Base-by-base conservation (phyloP, 2,888 invertebrate genomes). In the Drosophila engyochracea region DNA sequence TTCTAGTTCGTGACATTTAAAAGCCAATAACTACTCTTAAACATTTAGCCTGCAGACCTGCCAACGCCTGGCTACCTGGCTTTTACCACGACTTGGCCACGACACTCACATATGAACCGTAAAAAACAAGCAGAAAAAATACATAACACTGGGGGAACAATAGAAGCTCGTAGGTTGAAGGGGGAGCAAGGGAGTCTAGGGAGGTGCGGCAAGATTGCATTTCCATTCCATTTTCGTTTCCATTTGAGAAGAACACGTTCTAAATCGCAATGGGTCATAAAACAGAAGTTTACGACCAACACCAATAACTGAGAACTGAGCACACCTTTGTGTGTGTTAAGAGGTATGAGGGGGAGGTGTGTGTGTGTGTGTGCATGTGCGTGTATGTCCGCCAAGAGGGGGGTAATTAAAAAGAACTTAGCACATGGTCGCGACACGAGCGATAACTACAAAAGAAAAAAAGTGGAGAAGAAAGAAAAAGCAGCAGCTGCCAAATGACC, bases 391-490 rank as follows among this genome's bases (percentile, higher is more conserved):
- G 47, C 47, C 16, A 3, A 30, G 25, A 25, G 28, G 22, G 22
- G 19, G 70, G 79, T 79, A 90, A 85, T 85, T 85, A 85, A 85
- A 88, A 90, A 78, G 74, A 85, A 88, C 85, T 85, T 85, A 90
- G 72, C 85, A 90, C 88, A 82, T 74, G 82, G 70, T 58, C 70
- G 81, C 64, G 70, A 78, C 85, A 80, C 68, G 76, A 87, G 82
- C 67, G 65, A 65, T 51, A 71, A 65, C 49, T 63, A 57, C 61
- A 37, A 47, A 63, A 19, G 19, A 41, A 55, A 25, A 16, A 57
- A 28, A 28, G n/a, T 1, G 14, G 1, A 47, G 47, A 16, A 25
- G 22, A 47, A 47, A 4, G 14, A 41, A 6, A 28, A 60, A 63
- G 44, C 47, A 41, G 52, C 57, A 65, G 58, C 55, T 53, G 71